Evolutionary conservation across 2,113 vertebrate species (phyloP).

Genomic region (Tenrec ecaudatus): DNA sequence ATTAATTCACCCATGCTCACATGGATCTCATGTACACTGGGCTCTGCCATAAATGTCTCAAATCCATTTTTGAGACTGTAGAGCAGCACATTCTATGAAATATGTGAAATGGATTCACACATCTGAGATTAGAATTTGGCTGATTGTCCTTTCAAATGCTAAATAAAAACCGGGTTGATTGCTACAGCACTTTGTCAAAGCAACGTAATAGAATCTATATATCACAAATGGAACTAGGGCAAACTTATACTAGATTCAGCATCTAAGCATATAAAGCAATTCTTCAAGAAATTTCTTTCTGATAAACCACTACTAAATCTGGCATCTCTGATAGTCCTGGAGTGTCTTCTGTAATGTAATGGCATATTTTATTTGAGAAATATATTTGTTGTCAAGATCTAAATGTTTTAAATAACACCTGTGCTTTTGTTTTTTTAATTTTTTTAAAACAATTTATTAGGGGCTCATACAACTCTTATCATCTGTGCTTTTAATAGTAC

Average conservation of each 20-base stretch:
- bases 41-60: conserved; percentile 21
- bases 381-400: not conserved
- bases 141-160: conserved; percentile 52
- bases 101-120: conserved; percentile 39
- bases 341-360: not conserved
- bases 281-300: not conserved
- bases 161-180: conserved; percentile 53
- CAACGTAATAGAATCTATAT: not conserved
- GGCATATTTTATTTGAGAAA: not conserved
- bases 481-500: not conserved
- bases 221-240: conserved; percentile 36
- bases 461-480: too few species aligned
- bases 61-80: not conserved
- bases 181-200: conserved; percentile 52
- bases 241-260: not conserved
- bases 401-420: conserved; percentile 4
- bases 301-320: not conserved
- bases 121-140: conserved; percentile 66
- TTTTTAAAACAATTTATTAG: too few species aligned
- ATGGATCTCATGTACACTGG: not conserved
- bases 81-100: conserved; percentile 17
- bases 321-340: not conserved
- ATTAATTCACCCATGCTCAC: not conserved
- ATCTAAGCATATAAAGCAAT: conserved; percentile 23
- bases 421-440: too few species aligned